Evolutionary conservation across 1,140 invertebrate genomes (phyloP).

Genomic region (Atta cephalotes): DNA sequence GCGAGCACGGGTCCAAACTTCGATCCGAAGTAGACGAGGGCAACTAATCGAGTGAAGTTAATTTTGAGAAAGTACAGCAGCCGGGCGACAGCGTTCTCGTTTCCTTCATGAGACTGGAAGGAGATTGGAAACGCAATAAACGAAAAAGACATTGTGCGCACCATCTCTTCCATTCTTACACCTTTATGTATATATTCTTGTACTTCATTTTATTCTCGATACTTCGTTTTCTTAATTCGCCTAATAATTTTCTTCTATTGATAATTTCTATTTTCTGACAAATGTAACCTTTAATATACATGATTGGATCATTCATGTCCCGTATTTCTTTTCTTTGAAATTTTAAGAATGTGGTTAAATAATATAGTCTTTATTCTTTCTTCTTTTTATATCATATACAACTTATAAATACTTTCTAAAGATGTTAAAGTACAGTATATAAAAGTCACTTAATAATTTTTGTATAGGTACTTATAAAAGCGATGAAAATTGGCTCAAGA

Average conservation of each 20-base stretch:
- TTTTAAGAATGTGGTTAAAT: too few relatives aligned
- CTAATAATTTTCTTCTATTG: background rate
- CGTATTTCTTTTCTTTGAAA: too few relatives aligned
- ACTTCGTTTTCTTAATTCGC: background rate
- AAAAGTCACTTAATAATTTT: too few relatives aligned
- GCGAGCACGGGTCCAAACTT: slow-evolving; percentile 65
- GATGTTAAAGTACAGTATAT: too few relatives aligned
- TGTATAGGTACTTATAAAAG: too few relatives aligned
- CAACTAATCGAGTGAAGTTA: slow-evolving; percentile 80
- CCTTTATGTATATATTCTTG: background rate
- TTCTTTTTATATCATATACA: too few relatives aligned
- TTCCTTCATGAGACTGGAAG: slow-evolving; percentile 5
- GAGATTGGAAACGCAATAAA: slow-evolving; percentile 41
- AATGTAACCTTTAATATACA: too few relatives aligned
- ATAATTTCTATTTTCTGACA: background rate
- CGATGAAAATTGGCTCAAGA: too few relatives aligned
- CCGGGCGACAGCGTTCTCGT: slow-evolving; percentile 39
- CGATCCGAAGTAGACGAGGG: slow-evolving; percentile 68
- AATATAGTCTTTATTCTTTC: too few relatives aligned
- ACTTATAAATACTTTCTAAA: too few relatives aligned
- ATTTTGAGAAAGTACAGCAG: slow-evolving; percentile 77
- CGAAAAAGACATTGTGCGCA: background rate
- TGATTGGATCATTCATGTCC: too few relatives aligned
- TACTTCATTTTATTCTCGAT: background rate
- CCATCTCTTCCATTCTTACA: too few relatives aligned